Evolutionary conservation across 2,888 invertebrate species (phyloP), one percentile per base, ranked within the genome.

Genomic region (Gryllus longicercus): DNA sequence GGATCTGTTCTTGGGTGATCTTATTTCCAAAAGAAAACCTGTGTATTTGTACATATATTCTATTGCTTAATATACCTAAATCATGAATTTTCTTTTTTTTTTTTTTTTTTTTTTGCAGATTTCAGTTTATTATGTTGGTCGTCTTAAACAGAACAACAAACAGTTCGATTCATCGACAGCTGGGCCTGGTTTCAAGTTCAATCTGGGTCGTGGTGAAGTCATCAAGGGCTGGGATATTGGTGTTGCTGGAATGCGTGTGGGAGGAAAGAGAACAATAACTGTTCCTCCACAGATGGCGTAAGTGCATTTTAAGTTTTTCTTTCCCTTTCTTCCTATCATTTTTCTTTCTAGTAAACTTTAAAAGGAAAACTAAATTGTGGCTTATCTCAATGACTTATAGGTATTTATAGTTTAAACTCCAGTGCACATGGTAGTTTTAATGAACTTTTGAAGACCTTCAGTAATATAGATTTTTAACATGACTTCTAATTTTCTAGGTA

Each of bases 181-280:
- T 83, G 96, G 96, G 1, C 91, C 93, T 25, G 96, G 96, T 1
- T 96, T 96, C 87, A 93, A 93, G 87, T 97, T 97, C 88, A 90
- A 92, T 49, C 88, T 97, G 18, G 97, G 97, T 0, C 91, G 90
- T 78, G 93, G 93, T 82, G 96, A 96, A 86, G 96, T 97, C 0
- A 96, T 97, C 85, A 92, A 93, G 84, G 97, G 95, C 18, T 97
- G 96, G 97, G 97, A 97, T 85, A 88, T 93, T 74, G 97, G 96
- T 79, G 89, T 97, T n/a, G 88, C 88, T 75, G 97, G 97, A 78
- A 98, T 98, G 98, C 96, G 95, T 88, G 93, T 96, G 81, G 97
- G 97, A 51, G 97, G 97, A 84, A 96, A 96, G 87, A 91, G 98
- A 86, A 92, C 92, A 85, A 91, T 98, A 79, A 91, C 91, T 21